phyloP scores from a whole-genome alignment of 2,113 vertebrate species.

The Vireo altiloquus region DNA sequence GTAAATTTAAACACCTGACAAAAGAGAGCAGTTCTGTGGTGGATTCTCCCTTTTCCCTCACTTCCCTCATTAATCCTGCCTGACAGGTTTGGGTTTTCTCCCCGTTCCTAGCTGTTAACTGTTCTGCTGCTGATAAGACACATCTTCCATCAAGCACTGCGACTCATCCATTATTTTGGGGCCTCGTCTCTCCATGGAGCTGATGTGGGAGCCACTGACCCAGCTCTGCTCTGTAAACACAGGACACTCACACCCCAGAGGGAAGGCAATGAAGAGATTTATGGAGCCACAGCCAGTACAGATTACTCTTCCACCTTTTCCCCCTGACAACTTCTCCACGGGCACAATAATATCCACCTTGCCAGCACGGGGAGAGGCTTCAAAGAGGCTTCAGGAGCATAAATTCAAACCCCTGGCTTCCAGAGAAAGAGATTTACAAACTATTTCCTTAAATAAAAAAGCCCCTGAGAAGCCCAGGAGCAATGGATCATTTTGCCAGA shows the following conservation, averaged over 20 bases:
- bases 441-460: neutral
- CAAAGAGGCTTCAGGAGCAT: constrained; percentile 11
- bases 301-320: constrained; percentile 14
- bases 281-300: neutral
- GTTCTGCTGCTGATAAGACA: neutral
- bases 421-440: constrained; percentile 24
- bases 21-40: neutral
- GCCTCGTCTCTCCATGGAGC: neutral
- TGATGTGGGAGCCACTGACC: neutral
- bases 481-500: neutral
- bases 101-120: neutral
- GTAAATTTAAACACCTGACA: neutral
- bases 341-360: constrained; percentile 7
- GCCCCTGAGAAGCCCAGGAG: neutral
- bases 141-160: neutral
- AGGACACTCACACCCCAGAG: neutral
- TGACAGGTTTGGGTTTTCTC: neutral
- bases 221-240: neutral
- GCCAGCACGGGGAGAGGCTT: neutral
- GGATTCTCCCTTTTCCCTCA: neutral
- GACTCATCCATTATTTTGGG: neutral
- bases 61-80: constrained; percentile 28
- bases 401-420: constrained; percentile 7
- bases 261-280: constrained; percentile 36
- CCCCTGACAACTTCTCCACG: neutral